phyloP scores from a whole-genome alignment of 1,140 invertebrate genomes.

The Whitmania pigra region DNA sequence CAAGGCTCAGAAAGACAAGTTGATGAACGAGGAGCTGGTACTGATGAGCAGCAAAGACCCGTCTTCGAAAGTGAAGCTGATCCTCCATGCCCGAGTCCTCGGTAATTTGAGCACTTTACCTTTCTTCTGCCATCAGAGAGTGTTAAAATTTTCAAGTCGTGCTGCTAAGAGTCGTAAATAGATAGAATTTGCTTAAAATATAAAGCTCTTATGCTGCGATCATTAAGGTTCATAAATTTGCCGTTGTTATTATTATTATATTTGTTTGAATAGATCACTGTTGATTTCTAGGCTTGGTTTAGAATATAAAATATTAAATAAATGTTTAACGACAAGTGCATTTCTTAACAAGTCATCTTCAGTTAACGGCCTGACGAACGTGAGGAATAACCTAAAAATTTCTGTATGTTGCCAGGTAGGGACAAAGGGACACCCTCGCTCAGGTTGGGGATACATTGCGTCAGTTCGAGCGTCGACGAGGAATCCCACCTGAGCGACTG shows the following conservation, averaged over 20 bases:
- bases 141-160: no score
- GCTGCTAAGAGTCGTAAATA: no score
- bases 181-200: no score
- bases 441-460: constrained; percentile 34
- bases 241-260: no score
- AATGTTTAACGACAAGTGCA: not conserved
- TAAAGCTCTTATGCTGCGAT: no score
- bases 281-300: not conserved
- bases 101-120: constrained; percentile 26
- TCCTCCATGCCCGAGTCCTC: constrained; percentile 35
- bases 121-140: no score
- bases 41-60: constrained; percentile 26
- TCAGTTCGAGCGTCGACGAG: constrained; percentile 31
- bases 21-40: constrained; percentile 32
- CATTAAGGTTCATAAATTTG: no score
- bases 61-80: constrained; percentile 26
- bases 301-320: not conserved
- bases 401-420: constrained; percentile 30
- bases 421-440: constrained; percentile 36
- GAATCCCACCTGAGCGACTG: constrained; percentile 38
- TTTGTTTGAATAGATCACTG: no score
- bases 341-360: not conserved
- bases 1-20: constrained; percentile 35
- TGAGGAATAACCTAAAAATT: not conserved
- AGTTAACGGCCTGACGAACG: not conserved